Evolutionary conservation across 2,797 vertebrate genomes (phyloP).

Genomic region (Odontamblyopus lacepedii): DNA sequence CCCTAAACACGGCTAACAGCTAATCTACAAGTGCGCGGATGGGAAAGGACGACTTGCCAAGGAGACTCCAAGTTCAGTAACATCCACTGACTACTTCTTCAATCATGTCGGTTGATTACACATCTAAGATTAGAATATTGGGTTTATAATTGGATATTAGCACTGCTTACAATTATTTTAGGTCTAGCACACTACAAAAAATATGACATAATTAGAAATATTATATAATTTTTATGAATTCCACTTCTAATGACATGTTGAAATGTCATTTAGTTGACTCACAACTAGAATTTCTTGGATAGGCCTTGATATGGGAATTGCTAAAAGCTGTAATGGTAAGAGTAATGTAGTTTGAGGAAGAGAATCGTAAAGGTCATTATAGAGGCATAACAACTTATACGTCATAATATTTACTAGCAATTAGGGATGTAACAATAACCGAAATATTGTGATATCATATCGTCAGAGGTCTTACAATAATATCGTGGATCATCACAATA

Average conservation of each 20-base stretch:
- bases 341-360: background rate
- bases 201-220: background rate
- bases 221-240: background rate
- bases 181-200: too few species aligned
- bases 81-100: background rate
- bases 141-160: background rate
- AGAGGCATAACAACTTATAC: too few species aligned
- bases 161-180: background rate
- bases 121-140: background rate
- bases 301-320: background rate
- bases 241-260: background rate
- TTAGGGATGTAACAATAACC: too few species aligned
- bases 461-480: too few species aligned
- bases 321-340: background rate
- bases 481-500: too few species aligned
- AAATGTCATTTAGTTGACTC: too few species aligned
- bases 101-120: background rate
- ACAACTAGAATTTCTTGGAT: background rate
- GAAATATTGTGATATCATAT: too few species aligned
- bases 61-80: background rate
- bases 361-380: too few species aligned
- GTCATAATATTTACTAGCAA: too few species aligned
- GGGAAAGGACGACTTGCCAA: conserved; percentile 16
- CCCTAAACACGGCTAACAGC: conserved; percentile 32
- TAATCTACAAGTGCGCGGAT: conserved; percentile 16